These are phyloP conservation scores for Platyscapa corneri DNA, from an alignment of 1,140 invertebrate species.

Conservation along the genomic window DNA sequence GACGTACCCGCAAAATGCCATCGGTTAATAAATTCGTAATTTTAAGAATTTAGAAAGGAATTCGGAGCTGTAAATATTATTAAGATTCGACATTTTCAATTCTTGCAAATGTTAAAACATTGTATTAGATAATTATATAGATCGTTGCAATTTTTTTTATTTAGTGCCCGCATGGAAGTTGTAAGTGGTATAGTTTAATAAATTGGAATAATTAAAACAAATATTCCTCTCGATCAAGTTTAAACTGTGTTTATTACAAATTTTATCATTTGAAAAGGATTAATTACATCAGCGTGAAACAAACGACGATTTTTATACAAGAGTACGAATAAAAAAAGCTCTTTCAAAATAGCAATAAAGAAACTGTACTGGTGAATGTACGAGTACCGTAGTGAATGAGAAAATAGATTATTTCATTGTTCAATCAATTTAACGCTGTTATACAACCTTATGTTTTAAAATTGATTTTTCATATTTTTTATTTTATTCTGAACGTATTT, in stretches of 20 bases:
- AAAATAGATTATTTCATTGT: slow-evolving; percentile 41
- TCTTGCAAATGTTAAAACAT: too few species aligned
- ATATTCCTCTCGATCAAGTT: not conserved
- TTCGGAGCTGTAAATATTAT: not conserved
- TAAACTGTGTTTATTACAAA: not conserved
- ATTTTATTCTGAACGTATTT: not conserved
- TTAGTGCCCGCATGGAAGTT: not conserved
- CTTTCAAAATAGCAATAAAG: slow-evolving; percentile 12
- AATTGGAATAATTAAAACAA: too few species aligned
- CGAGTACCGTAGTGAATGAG: slow-evolving; percentile 16
- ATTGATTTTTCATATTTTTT: slow-evolving; percentile 17
- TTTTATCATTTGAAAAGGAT: not conserved
- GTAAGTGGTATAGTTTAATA: too few species aligned
- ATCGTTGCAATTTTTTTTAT: not conserved
- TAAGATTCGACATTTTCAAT: too few species aligned
- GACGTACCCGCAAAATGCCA: slow-evolving; percentile 32
- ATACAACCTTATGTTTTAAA: slow-evolving; percentile 15
- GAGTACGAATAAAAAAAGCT: slow-evolving; percentile 6
- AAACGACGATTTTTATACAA: not conserved
- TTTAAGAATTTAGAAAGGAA: not conserved
- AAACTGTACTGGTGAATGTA: slow-evolving; percentile 23
- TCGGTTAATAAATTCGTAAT: not conserved
- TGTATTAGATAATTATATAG: not conserved
- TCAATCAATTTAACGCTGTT: slow-evolving; percentile 27
- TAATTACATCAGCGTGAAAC: not conserved